Percentiles rank a stretch among this genome's conserved stretches.
Conservation (phyloP, 2,888 invertebrate species). For the Chironomus tentans region DNA sequence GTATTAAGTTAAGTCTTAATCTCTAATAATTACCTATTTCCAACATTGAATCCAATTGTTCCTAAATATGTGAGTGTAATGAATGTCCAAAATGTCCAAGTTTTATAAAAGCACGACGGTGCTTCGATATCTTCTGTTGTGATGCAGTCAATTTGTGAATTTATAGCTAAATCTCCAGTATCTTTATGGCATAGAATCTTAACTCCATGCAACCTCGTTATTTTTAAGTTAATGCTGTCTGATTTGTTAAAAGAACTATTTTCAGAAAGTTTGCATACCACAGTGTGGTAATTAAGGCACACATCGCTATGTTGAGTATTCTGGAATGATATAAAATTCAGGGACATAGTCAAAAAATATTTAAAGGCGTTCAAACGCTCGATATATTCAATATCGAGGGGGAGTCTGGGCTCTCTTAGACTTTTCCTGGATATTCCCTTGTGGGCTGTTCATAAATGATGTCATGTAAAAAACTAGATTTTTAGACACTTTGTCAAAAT, state of each 20-base stretch:
- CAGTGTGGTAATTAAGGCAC: constrained; percentile 6
- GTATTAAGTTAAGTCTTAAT: background rate
- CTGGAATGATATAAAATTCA: background rate
- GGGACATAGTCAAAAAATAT: too few relatives aligned
- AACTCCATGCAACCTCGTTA: background rate
- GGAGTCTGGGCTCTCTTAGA: too few relatives aligned
- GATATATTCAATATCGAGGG: too few relatives aligned
- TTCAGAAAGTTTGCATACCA: background rate
- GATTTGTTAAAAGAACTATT: background rate
- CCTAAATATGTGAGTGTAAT: constrained; percentile 62
- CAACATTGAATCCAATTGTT: constrained; percentile 72
- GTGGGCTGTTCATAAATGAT: too few relatives aligned
- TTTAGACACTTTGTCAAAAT: too few relatives aligned
- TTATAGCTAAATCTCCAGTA: background rate
- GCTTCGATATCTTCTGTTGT: constrained; percentile 24
- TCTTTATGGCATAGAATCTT: background rate
- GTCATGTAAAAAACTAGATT: too few relatives aligned
- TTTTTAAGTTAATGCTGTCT: background rate
- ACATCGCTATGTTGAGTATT: background rate
- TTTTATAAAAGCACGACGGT: constrained; percentile 46
- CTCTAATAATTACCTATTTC: constrained; percentile 33
- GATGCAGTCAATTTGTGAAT: background rate
- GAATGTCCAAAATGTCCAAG: constrained; percentile 62
- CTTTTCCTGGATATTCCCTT: too few relatives aligned
- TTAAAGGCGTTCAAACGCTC: too few relatives aligned